phyloP scores from a whole-genome alignment of 2,888 invertebrate species.

The Dasypogon diadema region DNA sequence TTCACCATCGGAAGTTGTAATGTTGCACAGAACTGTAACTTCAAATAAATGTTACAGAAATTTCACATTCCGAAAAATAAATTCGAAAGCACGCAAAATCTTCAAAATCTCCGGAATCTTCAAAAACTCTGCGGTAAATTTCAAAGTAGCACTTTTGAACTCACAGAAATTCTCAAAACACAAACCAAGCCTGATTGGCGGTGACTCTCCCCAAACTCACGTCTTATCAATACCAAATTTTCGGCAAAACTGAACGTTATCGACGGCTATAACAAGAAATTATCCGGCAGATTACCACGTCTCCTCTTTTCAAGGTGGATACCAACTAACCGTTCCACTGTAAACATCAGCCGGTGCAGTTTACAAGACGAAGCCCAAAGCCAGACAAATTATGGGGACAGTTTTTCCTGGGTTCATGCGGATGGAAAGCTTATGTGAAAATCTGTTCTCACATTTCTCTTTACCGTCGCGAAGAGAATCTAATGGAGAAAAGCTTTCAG shows the following conservation, averaged over 20 bases:
- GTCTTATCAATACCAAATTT: conserved; percentile 40
- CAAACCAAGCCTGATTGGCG: no score
- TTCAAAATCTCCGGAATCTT: neutral
- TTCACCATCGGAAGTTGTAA: no score
- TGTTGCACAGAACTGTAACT: no score
- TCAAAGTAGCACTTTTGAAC: neutral
- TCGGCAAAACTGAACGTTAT: conserved; percentile 33
- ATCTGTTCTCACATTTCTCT: conserved; percentile 33
- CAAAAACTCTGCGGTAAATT: neutral
- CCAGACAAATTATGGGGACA: conserved; percentile 31
- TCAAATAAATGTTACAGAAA: no score
- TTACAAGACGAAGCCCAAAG: conserved; percentile 6
- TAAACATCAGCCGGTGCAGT: conserved; percentile 30
- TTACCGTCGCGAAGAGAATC: neutral
- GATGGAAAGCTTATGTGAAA: neutral
- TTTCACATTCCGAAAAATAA: no score
- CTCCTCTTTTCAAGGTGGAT: conserved; percentile 28
- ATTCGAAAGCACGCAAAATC: no score
- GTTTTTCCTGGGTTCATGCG: neutral
- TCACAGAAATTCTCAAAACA: neutral
- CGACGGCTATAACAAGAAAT: conserved; percentile 4
- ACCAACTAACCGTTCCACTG: conserved; percentile 19
- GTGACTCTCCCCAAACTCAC: no score
- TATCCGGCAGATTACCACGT: conserved; percentile 27
- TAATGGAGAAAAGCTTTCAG: neutral